Base-by-base conservation (phyloP, 2,888 invertebrate genomes). In the Hypercompe scribonia region DNA sequence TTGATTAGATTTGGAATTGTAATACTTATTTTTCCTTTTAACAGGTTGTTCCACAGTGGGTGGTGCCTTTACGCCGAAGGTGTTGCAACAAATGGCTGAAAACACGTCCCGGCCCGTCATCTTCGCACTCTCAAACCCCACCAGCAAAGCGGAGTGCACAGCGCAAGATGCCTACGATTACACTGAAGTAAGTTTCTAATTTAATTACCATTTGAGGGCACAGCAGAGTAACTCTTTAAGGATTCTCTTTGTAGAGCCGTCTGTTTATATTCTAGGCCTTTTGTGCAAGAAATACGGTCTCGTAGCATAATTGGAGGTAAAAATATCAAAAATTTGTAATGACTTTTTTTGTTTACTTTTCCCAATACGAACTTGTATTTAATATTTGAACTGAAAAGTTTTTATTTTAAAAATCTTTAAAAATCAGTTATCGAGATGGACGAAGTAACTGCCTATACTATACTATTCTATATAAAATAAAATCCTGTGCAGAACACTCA, bases 71-170 rank as follows among this genome's bases (percentile, higher is more conserved):
- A 99, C 98, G 0, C 97, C 98, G 13, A 97, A 97, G 81, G 97
- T 99, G 68, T 93, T 99, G 70, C 95, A 97, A 86, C 97, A 97
- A 83, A 99, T 99, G 99, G 98, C 97, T 0, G 92, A 96, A 74
- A 97, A 97, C 90, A 98, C 99, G 83, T 97, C 99, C 7, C 96
- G 98, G 71, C 99, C 99, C 0, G 97, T 99, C 82, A 97, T 99
- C 80, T 99, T 99, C 91, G 99, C 99, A 18, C 96, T 99, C 64
- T 99, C 99, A 84, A 99, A 99, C 95, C 99, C 99, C 11, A 99
- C 99, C 0, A 97, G 97, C 92, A 99, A 98, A 96, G 99, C 99
- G 0, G 99, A 99, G 94, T 99, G 99, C 90, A 99, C 99, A 0
- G 99, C 99, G 4, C 98, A 99, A 87, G 97, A 98, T 84, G 99